A percentile compares a stretch with the other conserved stretches of the same genome.
These are phyloP conservation scores for Alca torda DNA, from an alignment of 2,797 vertebrate genomes.

Conservation along the genomic window DNA sequence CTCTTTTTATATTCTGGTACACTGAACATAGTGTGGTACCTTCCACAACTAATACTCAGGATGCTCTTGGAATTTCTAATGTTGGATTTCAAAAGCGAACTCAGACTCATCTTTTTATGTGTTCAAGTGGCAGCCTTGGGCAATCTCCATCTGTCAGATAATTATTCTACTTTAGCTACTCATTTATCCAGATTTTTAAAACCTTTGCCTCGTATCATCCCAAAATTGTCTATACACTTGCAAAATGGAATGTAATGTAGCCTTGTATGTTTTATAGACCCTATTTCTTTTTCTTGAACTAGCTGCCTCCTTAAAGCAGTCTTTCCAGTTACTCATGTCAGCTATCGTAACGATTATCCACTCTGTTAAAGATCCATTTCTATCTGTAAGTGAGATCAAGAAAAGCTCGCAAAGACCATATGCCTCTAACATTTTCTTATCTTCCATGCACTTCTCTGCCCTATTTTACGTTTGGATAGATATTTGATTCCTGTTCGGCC, in stretches of 20 bases:
- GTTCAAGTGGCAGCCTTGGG: constrained; percentile 54
- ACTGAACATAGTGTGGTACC: constrained; percentile 5
- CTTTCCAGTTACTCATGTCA: neutral
- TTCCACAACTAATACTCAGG: constrained; percentile 36
- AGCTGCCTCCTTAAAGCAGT: neutral
- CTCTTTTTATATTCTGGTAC: neutral
- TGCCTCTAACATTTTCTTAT: neutral
- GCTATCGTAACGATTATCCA: neutral
- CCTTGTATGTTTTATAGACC: neutral
- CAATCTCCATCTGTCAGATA: constrained; percentile 65
- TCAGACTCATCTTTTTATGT: constrained; percentile 34
- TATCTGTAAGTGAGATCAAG: neutral
- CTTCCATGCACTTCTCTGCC: neutral
- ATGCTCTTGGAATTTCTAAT: constrained; percentile 52
- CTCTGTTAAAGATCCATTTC: neutral
- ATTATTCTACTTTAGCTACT: constrained; percentile 57
- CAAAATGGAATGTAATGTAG: constrained; percentile 29
- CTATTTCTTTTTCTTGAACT: neutral
- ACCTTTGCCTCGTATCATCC: constrained; percentile 48
- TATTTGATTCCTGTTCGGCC: neutral
- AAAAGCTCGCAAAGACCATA: neutral
- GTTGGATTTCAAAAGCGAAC: constrained; percentile 33
- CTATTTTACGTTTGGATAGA: neutral
- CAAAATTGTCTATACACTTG: constrained; percentile 48
- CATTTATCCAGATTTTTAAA: constrained; percentile 59